These are phyloP conservation scores for Ostrea denselamellosa DNA, from an alignment of 1,140 invertebrate genomes.

Conservation along the genomic window DNA sequence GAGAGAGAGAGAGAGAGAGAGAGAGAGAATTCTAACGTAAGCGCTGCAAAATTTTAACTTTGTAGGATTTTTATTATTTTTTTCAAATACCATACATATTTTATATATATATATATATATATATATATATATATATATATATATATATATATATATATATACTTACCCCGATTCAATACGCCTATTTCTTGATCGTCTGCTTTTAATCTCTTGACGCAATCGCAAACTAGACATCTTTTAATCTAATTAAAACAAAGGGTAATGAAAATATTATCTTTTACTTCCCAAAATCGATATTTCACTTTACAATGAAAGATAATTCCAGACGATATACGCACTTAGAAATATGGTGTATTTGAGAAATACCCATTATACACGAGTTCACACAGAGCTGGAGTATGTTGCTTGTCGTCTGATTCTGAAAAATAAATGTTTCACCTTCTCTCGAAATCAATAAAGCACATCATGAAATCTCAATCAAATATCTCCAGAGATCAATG, in stretches of 20 bases:
- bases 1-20: too few relatives aligned
- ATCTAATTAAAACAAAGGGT: not conserved
- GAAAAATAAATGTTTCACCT: not conserved
- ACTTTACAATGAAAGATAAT: not conserved
- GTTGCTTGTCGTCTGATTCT: not conserved
- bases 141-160: not conserved
- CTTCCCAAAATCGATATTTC: not conserved
- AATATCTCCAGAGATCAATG: not conserved
- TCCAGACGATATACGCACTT: not conserved
- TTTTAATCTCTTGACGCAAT: conserved; percentile 19
- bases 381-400: not conserved
- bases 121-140: too few relatives aligned
- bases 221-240: conserved; percentile 32
- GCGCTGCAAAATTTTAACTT: too few relatives aligned
- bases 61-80: too few relatives aligned
- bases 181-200: conserved; percentile 10
- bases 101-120: too few relatives aligned
- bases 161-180: conserved; percentile 32
- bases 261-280: not conserved
- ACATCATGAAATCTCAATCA: conserved; percentile 35
- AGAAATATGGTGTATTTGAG: not conserved
- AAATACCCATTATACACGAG: not conserved
- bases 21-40: too few relatives aligned
- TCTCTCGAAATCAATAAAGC: not conserved
- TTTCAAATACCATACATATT: too few relatives aligned